Evolutionary conservation across 2,888 invertebrate species (phyloP).

Genomic region (Ceratothoa steindachneri): DNA sequence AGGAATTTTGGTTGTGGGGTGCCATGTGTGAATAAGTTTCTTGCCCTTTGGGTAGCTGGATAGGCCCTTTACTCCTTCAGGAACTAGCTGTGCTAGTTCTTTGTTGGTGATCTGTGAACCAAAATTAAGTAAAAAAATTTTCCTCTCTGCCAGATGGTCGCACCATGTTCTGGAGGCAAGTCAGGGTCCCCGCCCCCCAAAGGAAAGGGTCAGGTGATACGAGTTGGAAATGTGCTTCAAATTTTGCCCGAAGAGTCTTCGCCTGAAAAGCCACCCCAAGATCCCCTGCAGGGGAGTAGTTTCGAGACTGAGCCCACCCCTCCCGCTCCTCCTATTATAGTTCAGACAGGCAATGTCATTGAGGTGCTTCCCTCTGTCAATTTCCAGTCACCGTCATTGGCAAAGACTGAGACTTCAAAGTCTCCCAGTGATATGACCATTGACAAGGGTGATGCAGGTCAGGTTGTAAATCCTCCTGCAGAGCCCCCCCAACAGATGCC

Average conservation of each 20-base stretch:
- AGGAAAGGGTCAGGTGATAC: constrained; percentile 48
- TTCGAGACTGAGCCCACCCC: background rate
- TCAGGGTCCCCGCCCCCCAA: background rate
- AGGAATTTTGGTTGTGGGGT: no score
- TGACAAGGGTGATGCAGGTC: background rate
- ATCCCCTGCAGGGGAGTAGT: background rate
- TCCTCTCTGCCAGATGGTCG: background rate
- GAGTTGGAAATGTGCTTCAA: constrained; percentile 62
- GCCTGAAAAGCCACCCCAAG: background rate
- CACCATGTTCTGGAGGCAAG: background rate
- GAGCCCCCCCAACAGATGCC: background rate
- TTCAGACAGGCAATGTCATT: constrained; percentile 37
- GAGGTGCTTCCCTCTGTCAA: constrained; percentile 7
- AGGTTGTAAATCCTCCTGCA: background rate
- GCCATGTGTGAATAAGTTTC: no score
- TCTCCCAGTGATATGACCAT: background rate
- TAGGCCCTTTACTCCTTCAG: no score
- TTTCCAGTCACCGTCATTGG: no score
- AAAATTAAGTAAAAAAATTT: no score
- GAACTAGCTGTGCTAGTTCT: no score
- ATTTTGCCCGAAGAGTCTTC: constrained; percentile 59
- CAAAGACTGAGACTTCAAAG: background rate
- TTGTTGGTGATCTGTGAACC: no score
- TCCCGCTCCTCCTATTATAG: constrained; percentile 26
- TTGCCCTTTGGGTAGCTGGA: no score